A percentile compares a stretch with the other conserved stretches of the same genome.
Conservation (phyloP, 1,140 invertebrate species). For the Subanguina moxae region DNA sequence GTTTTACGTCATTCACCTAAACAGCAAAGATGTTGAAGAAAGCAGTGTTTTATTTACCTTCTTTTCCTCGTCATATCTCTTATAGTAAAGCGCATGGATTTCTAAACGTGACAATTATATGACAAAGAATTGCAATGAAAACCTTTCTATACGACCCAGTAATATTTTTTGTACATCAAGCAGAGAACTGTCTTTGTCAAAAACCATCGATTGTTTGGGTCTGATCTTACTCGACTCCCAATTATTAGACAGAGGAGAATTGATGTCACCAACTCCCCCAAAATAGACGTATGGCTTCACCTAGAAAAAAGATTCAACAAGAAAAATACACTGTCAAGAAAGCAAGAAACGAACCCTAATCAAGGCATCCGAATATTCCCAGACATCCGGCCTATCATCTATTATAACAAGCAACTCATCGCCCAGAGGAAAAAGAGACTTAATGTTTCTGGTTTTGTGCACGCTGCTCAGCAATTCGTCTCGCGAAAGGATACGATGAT, state of each 20-base stretch:
- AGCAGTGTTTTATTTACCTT: not conserved
- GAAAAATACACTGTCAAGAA: not conserved
- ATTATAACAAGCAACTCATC: constrained; percentile 97
- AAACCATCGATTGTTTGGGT: not conserved
- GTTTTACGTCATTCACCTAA: constrained; percentile 21
- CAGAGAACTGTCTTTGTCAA: constrained; percentile 23
- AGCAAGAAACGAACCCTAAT: constrained; percentile 19
- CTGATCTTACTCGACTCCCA: constrained; percentile 11
- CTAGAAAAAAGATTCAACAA: constrained; percentile 70
- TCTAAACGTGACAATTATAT: not conserved
- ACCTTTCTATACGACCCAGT: not conserved
- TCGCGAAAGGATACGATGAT: constrained; percentile 88
- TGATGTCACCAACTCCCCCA: constrained; percentile 92
- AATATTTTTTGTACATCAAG: constrained; percentile 25
- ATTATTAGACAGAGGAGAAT: constrained; percentile 69
- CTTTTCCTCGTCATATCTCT: constrained; percentile 1
- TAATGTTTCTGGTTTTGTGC: constrained; percentile 91
- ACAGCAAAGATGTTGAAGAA: not conserved
- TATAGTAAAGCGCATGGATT: not conserved
- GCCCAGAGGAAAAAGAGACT: constrained; percentile 92
- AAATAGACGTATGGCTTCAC: constrained; percentile 98
- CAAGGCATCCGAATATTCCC: constrained; percentile 64
- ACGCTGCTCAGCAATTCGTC: constrained; percentile 94
- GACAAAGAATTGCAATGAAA: not conserved
- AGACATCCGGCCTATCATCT: constrained; percentile 97